Evolutionary conservation across 2,797 vertebrate genomes (phyloP).

Genomic region (Halcyon chelicuti): DNA sequence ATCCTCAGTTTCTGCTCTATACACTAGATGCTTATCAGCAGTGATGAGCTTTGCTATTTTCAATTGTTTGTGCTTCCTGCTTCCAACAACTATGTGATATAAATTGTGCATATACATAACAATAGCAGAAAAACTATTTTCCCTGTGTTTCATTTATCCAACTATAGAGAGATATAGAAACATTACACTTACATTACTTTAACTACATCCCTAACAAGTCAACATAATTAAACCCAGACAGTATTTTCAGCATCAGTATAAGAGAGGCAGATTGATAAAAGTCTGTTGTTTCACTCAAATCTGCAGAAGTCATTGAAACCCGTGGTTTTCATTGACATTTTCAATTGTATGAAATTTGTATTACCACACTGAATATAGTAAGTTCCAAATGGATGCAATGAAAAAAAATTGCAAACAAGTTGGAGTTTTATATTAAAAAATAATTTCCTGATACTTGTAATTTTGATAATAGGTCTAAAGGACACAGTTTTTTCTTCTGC

Average conservation of each 20-base stretch:
- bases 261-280: not conserved
- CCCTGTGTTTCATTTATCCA: not conserved
- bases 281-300: not conserved
- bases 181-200: not conserved
- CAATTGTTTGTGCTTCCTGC: too few species aligned
- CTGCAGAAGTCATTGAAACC: not conserved
- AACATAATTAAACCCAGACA: not conserved
- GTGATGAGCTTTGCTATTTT: too few species aligned
- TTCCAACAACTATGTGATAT: not conserved
- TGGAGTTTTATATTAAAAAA: not conserved
- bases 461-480: not conserved
- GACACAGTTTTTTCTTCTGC: not conserved
- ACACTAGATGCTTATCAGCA: too few species aligned
- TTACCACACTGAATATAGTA: not conserved
- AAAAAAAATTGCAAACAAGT: not conserved
- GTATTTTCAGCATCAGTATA: not conserved
- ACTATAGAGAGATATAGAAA: not conserved
- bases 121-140: not conserved
- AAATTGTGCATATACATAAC: not conserved
- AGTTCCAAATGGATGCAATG: not conserved
- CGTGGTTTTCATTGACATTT: not conserved
- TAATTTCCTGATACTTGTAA: rapidly evolving
- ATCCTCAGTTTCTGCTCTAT: too few species aligned
- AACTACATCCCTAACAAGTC: not conserved
- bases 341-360: not conserved